Evolutionary conservation across 2,797 vertebrate genomes (phyloP).

Genomic region (Choloepus didactylus): DNA sequence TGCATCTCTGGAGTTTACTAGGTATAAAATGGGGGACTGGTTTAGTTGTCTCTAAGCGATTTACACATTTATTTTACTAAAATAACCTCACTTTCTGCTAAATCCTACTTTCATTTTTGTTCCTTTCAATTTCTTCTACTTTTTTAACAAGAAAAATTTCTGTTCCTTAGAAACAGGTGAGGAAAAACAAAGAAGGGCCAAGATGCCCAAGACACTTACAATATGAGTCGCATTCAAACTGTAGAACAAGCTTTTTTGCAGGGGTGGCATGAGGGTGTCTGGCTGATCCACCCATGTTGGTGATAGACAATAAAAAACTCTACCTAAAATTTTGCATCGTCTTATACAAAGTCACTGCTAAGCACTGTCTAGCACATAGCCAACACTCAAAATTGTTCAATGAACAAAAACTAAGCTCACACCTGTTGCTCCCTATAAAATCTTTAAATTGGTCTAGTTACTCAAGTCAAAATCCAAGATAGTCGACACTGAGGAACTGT

Average conservation of each 20-base stretch:
- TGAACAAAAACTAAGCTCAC: constrained; percentile 10
- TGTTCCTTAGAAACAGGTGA: neutral
- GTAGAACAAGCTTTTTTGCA: neutral
- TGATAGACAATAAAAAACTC: constrained; percentile 15
- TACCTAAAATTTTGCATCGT: constrained; percentile 46
- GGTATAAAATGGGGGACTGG: neutral
- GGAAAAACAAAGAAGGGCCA: constrained; percentile 33
- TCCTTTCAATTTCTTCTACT: constrained; percentile 16
- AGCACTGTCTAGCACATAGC: neutral
- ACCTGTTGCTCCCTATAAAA: constrained; percentile 59
- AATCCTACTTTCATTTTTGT: neutral
- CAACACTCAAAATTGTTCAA: neutral
- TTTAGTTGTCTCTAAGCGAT: neutral
- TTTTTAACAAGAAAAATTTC: neutral
- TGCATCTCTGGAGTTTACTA: neutral
- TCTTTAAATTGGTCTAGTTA: neutral
- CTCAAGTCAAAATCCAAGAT: neutral
- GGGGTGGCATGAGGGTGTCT: neutral
- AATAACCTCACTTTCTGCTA: neutral
- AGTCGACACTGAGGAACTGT: neutral
- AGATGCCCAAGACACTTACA: constrained; percentile 7
- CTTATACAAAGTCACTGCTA: constrained; percentile 5
- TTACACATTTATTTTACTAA: neutral
- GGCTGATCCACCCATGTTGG: neutral
- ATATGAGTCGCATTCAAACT: constrained; percentile 15